Evolutionary conservation across 2,797 vertebrate genomes (phyloP).

Genomic region (Betta splendens): DNA sequence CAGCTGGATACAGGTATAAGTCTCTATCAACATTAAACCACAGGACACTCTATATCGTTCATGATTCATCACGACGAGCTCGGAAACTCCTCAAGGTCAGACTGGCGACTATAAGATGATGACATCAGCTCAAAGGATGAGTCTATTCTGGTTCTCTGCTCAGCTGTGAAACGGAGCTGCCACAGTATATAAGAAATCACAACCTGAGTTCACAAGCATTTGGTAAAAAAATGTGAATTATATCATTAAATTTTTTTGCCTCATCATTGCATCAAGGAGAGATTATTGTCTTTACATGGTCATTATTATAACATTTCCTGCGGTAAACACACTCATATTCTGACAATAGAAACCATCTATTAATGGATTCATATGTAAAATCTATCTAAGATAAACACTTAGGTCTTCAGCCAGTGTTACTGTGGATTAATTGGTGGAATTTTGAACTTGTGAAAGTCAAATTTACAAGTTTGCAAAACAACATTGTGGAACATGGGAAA

Average conservation of each 20-base stretch:
- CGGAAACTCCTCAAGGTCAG: slow-evolving; percentile 66
- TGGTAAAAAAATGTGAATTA: too few relatives aligned
- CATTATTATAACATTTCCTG: too few relatives aligned
- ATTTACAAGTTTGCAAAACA: too few relatives aligned
- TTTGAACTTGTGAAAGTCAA: slow-evolving; percentile 29
- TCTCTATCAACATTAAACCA: slow-evolving; percentile 65
- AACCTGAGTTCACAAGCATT: not conserved
- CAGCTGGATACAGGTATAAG: slow-evolving; percentile 57
- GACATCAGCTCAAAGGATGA: slow-evolving; percentile 44
- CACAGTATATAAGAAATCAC: not conserved
- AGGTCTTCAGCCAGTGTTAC: slow-evolving; percentile 1
- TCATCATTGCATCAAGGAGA: too few relatives aligned
- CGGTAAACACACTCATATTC: too few relatives aligned
- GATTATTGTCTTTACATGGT: too few relatives aligned
- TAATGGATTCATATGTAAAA: too few relatives aligned
- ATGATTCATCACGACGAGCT: slow-evolving; percentile 65
- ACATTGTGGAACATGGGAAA: slow-evolving; percentile 31
- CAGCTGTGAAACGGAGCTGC: not conserved
- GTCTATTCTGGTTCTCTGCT: slow-evolving; percentile 13
- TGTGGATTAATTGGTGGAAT: slow-evolving; percentile 13
- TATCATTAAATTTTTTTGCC: slow-evolving; percentile 23
- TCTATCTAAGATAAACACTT: too few relatives aligned
- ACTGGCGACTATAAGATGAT: slow-evolving; percentile 49
- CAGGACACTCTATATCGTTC: slow-evolving; percentile 58
- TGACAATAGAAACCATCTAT: too few relatives aligned